Evolutionary conservation across 2,888 invertebrate genomes (phyloP).

Genomic region (Ashinkailepas kermadecensis): DNA sequence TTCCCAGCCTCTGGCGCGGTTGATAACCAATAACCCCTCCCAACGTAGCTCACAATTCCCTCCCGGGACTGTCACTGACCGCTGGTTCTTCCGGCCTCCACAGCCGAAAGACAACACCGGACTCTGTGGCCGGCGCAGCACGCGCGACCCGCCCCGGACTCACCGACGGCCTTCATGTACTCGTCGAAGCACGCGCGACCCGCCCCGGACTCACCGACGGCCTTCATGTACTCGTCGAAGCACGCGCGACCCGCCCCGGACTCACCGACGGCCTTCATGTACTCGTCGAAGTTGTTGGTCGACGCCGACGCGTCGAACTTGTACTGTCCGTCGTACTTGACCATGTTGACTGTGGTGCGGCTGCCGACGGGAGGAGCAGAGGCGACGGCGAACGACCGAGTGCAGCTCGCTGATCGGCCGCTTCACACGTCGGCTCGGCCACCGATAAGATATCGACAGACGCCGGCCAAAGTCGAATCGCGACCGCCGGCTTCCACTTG

Average conservation of each 20-base stretch:
- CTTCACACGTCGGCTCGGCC: not conserved
- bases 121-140: too few species aligned
- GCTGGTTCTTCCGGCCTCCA: too few species aligned
- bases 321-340: not conserved
- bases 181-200: not conserved
- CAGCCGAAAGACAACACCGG: too few species aligned
- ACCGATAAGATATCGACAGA: not conserved
- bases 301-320: not conserved
- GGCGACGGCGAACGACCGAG: not conserved
- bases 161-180: constrained; percentile 8
- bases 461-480: not conserved
- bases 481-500: too few species aligned
- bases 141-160: not conserved
- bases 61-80: too few species aligned
- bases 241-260: too few species aligned
- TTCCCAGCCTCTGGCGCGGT: too few species aligned
- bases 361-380: not conserved
- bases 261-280: constrained; percentile 9
- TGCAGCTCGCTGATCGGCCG: not conserved
- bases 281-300: not conserved
- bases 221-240: constrained; percentile 13
- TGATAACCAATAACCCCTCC: too few species aligned
- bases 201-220: not conserved
- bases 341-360: not conserved
- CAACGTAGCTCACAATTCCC: too few species aligned